Evolutionary conservation across 2,888 invertebrate genomes (phyloP), one percentile per base, ranked within the genome.

Genomic region (Cantharis flavilabris): DNA sequence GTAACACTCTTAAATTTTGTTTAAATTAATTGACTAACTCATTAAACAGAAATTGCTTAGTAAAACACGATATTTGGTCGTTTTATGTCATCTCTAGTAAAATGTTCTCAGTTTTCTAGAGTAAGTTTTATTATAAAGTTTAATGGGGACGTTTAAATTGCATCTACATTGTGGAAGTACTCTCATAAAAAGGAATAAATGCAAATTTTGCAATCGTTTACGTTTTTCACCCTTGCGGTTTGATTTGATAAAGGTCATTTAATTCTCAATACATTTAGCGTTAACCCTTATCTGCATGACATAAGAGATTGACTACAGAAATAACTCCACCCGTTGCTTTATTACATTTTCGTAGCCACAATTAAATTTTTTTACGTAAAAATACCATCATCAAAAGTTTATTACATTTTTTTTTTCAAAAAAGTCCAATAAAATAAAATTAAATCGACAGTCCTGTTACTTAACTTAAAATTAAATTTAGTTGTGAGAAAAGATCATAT

Each of bases 231-330:
- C 23, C 65, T 67, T 26, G 65, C n/a, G 65, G 65, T 67, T 67
- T 67, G 65, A 67, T 67, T 67, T 67, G 65, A 67, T 67, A 67
- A 67, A 67, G 65, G 65, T 67, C 65, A 67, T 67, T 67, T 67
- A 26, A 26, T 67, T 67, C 65, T 67, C 65, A 23, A 67, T 67
- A 67, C 26, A 67, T 20, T 67, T 67, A 16, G 26, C 26, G 65
- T 67, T 67, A 20, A 67, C 65, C 65, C 65, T 67, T 67, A 67
- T 67, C 65, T 67, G 23, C 65, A 67, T 67, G 65, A 67, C 65
- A 67, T 67, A 67, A 67, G 65, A 67, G 65, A 26, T 67, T 67
- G 49, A 49, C 49, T 49, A 49, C 49, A 49, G 49, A 49, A n/a
- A 49, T 49, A 49, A 49, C 49, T 49, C 49, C 49, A 49, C 49